phyloP scores from a whole-genome alignment of 2,888 invertebrate species.

The Anodontia alba region DNA sequence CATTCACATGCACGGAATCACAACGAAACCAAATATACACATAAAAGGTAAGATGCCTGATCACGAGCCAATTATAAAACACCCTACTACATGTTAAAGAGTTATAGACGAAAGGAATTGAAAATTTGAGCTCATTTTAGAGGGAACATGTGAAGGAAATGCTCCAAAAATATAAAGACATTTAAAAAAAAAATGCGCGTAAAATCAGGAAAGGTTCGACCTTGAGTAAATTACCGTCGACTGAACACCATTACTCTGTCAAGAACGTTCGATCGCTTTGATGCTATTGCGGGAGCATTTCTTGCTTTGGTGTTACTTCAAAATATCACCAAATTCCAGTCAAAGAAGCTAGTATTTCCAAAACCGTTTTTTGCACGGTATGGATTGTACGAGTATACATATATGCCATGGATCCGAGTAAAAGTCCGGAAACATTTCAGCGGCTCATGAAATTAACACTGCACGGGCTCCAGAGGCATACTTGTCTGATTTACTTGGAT shows the following conservation, averaged over 20 bases:
- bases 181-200: conserved; percentile 33
- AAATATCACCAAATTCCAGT: too few species aligned
- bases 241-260: too few species aligned
- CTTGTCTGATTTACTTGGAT: conserved; percentile 22
- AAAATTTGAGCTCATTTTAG: conserved; percentile 6
- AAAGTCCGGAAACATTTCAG: conserved; percentile 21
- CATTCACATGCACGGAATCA: too few species aligned
- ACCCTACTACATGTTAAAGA: conserved; percentile 35
- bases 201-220: too few species aligned
- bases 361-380: conserved; percentile 38
- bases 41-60: too few species aligned
- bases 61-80: too few species aligned
- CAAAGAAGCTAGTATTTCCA: conserved; percentile 38
- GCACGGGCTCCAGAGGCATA: conserved; percentile 16
- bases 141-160: conserved; percentile 16
- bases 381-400: conserved; percentile 31
- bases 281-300: too few species aligned
- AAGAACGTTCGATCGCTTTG: too few species aligned
- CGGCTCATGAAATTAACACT: conserved; percentile 15
- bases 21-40: too few species aligned
- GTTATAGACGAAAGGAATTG: conserved; percentile 16
- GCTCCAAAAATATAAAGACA: conserved; percentile 18
- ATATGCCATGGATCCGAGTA: conserved; percentile 39
- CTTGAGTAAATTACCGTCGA: too few species aligned
- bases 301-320: too few species aligned